These are phyloP conservation scores for Atrichornis clamosus DNA, from an alignment of 2,113 vertebrate species.

Conservation along the genomic window DNA sequence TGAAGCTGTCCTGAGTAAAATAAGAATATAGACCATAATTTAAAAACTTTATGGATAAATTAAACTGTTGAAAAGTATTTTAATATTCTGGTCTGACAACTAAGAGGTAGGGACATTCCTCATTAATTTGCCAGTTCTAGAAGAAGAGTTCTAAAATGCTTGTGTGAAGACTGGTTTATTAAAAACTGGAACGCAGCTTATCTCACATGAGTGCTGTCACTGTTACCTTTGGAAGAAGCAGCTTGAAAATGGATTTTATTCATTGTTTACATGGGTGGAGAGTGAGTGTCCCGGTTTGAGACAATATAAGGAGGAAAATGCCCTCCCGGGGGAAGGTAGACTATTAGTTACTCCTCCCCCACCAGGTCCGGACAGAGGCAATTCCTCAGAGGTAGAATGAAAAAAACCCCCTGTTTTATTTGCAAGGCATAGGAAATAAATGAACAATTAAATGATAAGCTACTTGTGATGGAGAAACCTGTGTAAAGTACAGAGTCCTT, in stretches of 20 bases:
- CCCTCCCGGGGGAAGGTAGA: too few species aligned
- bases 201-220: background rate
- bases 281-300: too few species aligned
- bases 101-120: background rate
- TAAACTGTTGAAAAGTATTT: background rate
- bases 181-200: background rate
- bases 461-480: too few species aligned
- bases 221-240: background rate
- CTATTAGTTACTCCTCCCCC: too few species aligned
- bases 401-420: too few species aligned
- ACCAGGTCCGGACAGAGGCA: too few species aligned
- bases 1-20: background rate
- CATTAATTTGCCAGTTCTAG: background rate
- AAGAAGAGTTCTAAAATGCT: background rate
- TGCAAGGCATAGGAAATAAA: too few species aligned
- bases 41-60: background rate
- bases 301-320: too few species aligned
- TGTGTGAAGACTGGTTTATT: background rate
- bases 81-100: background rate
- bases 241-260: background rate
- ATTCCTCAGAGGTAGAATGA: too few species aligned
- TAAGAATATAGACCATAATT: background rate
- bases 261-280: background rate
- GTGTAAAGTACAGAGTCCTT: too few species aligned
- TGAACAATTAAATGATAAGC: too few species aligned